These are phyloP conservation scores for Drymodes brunneopygia DNA, from an alignment of 2,113 vertebrate species.

Conservation along the genomic window DNA sequence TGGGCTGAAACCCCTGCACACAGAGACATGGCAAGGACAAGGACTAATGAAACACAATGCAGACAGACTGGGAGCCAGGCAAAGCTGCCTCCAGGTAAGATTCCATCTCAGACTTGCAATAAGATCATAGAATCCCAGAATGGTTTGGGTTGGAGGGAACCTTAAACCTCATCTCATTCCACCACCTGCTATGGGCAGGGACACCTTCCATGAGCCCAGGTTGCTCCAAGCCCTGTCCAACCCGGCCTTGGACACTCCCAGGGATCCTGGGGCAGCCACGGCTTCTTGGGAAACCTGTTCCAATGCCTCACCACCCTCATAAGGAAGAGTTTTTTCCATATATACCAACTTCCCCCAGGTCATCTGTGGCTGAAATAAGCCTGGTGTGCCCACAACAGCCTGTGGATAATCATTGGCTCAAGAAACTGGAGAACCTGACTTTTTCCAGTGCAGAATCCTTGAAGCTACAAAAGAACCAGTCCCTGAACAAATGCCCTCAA, in stretches of 20 bases:
- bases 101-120: not conserved
- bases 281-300: accelerated
- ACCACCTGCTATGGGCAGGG: accelerated
- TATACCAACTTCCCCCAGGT: not conserved
- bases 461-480: not conserved
- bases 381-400: not conserved
- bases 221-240: accelerated
- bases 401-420: not conserved
- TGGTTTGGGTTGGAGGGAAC: not conserved
- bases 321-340: not conserved
- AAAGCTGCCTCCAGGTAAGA: not conserved
- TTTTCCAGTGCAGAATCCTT: not conserved
- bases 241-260: not conserved
- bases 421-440: not conserved
- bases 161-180: accelerated
- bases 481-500: not conserved
- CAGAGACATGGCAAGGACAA: not conserved
- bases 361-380: not conserved
- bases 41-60: not conserved
- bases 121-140: not conserved
- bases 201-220: accelerated
- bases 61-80: not conserved
- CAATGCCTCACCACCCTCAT: accelerated
- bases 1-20: not conserved
- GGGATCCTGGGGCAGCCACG: not conserved